Percentiles rank a stretch among this genome's conserved stretches.
These are phyloP conservation scores for Cydia fagiglandana DNA, from an alignment of 1,140 invertebrate species.

Conservation along the genomic window DNA sequence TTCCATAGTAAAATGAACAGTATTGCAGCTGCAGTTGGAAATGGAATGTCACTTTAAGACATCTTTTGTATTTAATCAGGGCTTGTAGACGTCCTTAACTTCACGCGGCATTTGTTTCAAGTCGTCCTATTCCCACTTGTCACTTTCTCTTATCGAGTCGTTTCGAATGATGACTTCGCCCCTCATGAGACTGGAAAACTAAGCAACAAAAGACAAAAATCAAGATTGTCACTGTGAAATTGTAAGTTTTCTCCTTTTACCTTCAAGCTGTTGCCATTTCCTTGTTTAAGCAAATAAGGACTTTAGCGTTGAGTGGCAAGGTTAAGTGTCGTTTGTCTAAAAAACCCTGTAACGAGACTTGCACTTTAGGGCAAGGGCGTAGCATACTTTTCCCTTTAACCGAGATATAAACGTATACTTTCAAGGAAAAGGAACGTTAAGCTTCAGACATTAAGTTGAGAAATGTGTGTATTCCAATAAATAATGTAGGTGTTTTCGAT, in stretches of 20 bases:
- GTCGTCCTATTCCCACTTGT: neutral
- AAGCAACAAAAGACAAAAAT: neutral
- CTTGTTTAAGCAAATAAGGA: slow-evolving; percentile 14
- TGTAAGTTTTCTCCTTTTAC: neutral
- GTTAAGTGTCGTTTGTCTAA: neutral
- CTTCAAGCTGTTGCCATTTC: neutral
- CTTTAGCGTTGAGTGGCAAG: neutral
- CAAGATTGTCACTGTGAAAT: neutral
- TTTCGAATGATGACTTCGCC: neutral
- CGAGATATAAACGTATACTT: neutral
- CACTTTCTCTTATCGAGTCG: neutral
- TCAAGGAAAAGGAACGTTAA: neutral
- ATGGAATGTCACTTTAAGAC: no score
- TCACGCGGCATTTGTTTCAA: neutral
- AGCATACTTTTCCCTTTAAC: neutral
- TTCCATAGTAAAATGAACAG: no score
- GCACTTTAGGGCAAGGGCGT: neutral
- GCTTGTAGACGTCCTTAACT: neutral
- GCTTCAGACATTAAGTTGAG: neutral
- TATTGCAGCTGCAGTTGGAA: no score
- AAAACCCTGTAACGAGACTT: neutral
- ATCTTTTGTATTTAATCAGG: neutral
- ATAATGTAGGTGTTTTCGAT: slow-evolving; percentile 8
- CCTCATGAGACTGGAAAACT: neutral
- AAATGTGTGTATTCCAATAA: neutral